These are phyloP conservation scores for Speoplatyrhinus poulsoni DNA, from an alignment of 2,113 vertebrate species.

Conservation along the genomic window DNA sequence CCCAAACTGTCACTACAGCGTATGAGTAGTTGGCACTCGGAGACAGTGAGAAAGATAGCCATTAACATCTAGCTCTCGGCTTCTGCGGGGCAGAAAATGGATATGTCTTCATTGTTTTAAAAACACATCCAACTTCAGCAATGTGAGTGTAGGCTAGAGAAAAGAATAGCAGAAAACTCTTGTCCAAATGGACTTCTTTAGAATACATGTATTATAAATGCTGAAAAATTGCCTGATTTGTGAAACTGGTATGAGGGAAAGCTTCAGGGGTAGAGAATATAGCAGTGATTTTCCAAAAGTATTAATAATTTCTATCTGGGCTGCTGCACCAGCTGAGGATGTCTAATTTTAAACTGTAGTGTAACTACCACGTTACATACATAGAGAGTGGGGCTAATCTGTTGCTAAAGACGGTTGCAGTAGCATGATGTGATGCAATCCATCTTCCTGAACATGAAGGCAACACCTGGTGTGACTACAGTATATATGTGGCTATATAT, in stretches of 20 bases:
- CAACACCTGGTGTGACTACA: too few relatives aligned
- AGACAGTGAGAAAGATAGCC: constrained; percentile 39
- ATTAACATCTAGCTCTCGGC: constrained; percentile 65
- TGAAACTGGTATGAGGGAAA: constrained; percentile 35
- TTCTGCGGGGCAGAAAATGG: constrained; percentile 49
- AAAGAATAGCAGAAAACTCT: constrained; percentile 55
- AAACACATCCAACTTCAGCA: constrained; percentile 35
- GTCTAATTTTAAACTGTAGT: too few relatives aligned
- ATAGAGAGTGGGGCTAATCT: too few relatives aligned
- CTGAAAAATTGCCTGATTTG: constrained; percentile 45
- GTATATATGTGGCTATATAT: too few relatives aligned
- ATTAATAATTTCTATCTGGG: constrained; percentile 54
- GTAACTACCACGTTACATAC: too few relatives aligned
- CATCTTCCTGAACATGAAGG: too few relatives aligned
- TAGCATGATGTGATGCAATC: too few relatives aligned
- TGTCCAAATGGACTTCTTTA: constrained; percentile 68
- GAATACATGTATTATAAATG: constrained; percentile 74
- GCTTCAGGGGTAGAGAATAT: constrained; percentile 18
- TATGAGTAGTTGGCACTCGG: constrained; percentile 39
- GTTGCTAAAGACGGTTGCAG: too few relatives aligned
- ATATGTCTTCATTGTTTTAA: constrained; percentile 55
- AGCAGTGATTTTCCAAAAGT: constrained; percentile 28
- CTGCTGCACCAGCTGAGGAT: constrained; percentile 9
- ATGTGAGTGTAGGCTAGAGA: constrained; percentile 54
- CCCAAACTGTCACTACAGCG: constrained; percentile 47